Percentiles rank a stretch among this genome's conserved stretches.
phyloP scores from a whole-genome alignment of 1,140 invertebrate genomes.

The Drosophila suzukii region DNA sequence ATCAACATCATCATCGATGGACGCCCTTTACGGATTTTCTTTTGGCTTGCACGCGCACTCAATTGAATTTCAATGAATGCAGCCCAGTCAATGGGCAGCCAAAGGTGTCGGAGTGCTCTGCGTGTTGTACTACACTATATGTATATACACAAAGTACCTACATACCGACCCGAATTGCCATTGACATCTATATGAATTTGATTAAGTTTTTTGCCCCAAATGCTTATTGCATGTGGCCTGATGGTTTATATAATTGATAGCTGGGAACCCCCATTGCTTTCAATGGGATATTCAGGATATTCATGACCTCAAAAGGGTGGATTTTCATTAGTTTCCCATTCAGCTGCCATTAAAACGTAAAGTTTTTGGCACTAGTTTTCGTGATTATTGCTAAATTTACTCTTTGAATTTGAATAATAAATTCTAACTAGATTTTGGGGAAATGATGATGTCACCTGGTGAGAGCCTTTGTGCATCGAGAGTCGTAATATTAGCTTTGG shows the following conservation, averaged over 20 bases:
- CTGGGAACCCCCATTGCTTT: slow-evolving; percentile 3
- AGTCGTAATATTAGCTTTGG: not conserved
- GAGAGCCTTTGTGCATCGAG: not conserved
- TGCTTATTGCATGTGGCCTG: slow-evolving; percentile 16
- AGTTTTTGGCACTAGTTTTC: not conserved
- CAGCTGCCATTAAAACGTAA: slow-evolving; percentile 7
- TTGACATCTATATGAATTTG: slow-evolving; percentile 73
- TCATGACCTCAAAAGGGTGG: slow-evolving; percentile 5
- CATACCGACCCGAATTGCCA: slow-evolving; percentile 23
- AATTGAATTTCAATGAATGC: slow-evolving; percentile 76
- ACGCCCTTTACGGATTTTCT: slow-evolving; percentile 45
- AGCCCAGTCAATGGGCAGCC: slow-evolving; percentile 48
- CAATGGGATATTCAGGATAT: slow-evolving; percentile 18
- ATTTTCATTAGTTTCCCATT: slow-evolving; percentile 24
- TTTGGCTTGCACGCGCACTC: slow-evolving; percentile 62
- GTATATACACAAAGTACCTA: not conserved
- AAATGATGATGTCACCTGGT: not conserved
- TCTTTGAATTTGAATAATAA: slow-evolving; percentile 1
- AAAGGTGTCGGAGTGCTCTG: slow-evolving; percentile 58
- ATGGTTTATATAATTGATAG: slow-evolving; percentile 42
- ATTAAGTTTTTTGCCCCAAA: slow-evolving; percentile 46
- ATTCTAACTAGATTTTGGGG: not conserved
- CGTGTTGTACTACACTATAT: slow-evolving; percentile 21
- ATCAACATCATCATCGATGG: slow-evolving; percentile 12
- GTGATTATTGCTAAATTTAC: not conserved